Evolutionary conservation across 2,113 vertebrate genomes (phyloP), one percentile per base, ranked within the genome.

Genomic region (Saguinus midas): DNA sequence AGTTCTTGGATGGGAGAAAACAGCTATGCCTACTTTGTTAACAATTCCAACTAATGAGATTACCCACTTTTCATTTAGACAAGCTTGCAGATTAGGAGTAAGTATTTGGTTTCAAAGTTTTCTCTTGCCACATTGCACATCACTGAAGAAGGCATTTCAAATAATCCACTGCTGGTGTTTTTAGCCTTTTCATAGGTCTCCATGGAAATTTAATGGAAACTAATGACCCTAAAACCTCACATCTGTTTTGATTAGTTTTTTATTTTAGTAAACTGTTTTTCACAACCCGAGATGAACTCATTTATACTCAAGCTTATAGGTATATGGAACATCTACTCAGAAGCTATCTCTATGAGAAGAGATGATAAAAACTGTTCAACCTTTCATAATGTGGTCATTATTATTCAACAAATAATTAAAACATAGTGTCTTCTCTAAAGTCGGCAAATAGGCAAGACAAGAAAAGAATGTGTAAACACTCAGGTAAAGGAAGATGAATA

Each of bases 391-490:
- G 37, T 80, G 58, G 45, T 96, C 85, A 94, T 97, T 96, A 97
- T 90, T 88, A 92, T 92, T 94, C 88, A 97, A 85, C 95, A 91
- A 89, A 95, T 91, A 97, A 96, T 97, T 97, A 97, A 96, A 94
- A 87, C 58, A 84, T 27, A 45, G 57, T 32, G 4, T 90, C 90
- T 97, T 94, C 80, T 40, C 17, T 66, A 90, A 90, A 98, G 80
- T 97, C 84, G 92, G 83, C 76, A 95, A 96, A 95, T 25, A 97
- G 21, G 18, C 78, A 91, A 70, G 75, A 84, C 87, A 90, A 87
- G 86, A 78, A 97, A 92, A 88, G 90, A 95, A 96, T 96, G 32
- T 84, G 72, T 87, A 87, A 96, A 96, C 61, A 96, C 70, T 95
- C 57, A 87, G 57, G 73, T 93, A 21, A 95, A 93, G 48, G 64